phyloP scores from a whole-genome alignment of 2,888 invertebrate genomes.

The Luffia ferchaultella region DNA sequence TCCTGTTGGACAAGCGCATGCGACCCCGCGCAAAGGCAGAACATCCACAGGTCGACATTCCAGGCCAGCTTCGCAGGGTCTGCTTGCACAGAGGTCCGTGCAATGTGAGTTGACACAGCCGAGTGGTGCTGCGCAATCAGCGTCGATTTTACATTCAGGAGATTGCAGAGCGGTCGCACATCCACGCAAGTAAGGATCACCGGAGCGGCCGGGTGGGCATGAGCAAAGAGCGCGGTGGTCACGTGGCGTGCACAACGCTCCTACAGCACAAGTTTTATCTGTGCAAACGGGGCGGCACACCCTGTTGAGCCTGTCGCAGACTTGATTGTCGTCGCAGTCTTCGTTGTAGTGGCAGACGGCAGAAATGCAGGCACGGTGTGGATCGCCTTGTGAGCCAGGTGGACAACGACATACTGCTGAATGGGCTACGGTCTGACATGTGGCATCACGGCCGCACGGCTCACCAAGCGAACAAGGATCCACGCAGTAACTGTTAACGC shows the following conservation, averaged over 20 bases:
- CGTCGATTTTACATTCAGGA: constrained; percentile 76
- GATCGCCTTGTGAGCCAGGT: constrained; percentile 84
- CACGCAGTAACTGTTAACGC: constrained; percentile 80
- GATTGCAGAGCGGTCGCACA: constrained; percentile 27
- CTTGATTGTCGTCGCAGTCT: constrained; percentile 85
- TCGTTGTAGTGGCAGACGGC: constrained; percentile 89
- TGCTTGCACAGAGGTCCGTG: constrained; percentile 78
- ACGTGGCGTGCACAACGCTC: constrained; percentile 77
- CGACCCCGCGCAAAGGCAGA: constrained; percentile 81
- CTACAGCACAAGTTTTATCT: constrained; percentile 80
- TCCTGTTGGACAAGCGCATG: constrained; percentile 87
- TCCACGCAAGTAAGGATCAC: constrained; percentile 77
- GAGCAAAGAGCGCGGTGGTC: constrained; percentile 81
- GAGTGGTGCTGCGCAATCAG: constrained; percentile 77
- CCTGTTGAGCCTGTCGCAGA: constrained; percentile 84
- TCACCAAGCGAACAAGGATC: constrained; percentile 77
- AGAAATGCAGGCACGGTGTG: constrained; percentile 80
- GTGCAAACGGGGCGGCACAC: constrained; percentile 85
- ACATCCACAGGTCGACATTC: constrained; percentile 82
- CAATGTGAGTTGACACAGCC: constrained; percentile 83
- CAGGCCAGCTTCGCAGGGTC: constrained; percentile 80
- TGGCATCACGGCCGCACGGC: constrained; percentile 81
- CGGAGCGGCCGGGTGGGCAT: constrained; percentile 77
- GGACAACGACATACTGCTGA: constrained; percentile 85
- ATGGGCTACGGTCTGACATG: constrained; percentile 79